Percentiles rank a stretch among this genome's conserved stretches.
Conservation (phyloP, 2,888 invertebrate genomes). For the Thymelicus sylvestris region DNA sequence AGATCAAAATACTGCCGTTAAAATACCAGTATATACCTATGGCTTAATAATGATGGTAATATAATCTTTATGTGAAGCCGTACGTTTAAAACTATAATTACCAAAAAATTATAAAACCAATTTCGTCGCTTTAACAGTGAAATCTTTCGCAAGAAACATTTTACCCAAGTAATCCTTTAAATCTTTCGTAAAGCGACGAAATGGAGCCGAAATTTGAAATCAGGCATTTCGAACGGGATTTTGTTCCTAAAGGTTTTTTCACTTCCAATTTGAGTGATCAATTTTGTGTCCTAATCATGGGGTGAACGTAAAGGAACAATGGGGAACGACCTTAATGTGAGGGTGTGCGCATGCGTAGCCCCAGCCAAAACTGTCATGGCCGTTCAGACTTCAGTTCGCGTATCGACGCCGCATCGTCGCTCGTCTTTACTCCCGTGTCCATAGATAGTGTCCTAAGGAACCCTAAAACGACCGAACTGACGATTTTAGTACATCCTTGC, state of each 20-base stretch:
- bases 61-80: too few species aligned
- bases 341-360: conserved; percentile 70
- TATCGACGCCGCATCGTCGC: conserved; percentile 70
- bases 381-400: conserved; percentile 64
- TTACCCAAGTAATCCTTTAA: background rate
- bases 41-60: too few species aligned
- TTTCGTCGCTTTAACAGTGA: conserved; percentile 3
- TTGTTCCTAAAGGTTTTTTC: conserved; percentile 57
- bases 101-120: background rate
- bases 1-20: too few species aligned
- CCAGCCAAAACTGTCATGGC: conserved; percentile 77
- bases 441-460: conserved; percentile 31
- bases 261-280: conserved; percentile 55
- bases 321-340: conserved; percentile 69
- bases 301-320: conserved; percentile 71
- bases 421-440: conserved; percentile 52
- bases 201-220: conserved; percentile 41
- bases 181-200: conserved; percentile 11
- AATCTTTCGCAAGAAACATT: conserved; percentile 21
- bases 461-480: conserved; percentile 39
- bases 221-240: conserved; percentile 49
- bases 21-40: too few species aligned
- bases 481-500: conserved; percentile 48
- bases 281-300: conserved; percentile 53
- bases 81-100: background rate